Percentiles rank a stretch among this genome's conserved stretches.
These are phyloP conservation scores for Drosophila setosimentum DNA, from an alignment of 2,888 invertebrate species.

Conservation along the genomic window DNA sequence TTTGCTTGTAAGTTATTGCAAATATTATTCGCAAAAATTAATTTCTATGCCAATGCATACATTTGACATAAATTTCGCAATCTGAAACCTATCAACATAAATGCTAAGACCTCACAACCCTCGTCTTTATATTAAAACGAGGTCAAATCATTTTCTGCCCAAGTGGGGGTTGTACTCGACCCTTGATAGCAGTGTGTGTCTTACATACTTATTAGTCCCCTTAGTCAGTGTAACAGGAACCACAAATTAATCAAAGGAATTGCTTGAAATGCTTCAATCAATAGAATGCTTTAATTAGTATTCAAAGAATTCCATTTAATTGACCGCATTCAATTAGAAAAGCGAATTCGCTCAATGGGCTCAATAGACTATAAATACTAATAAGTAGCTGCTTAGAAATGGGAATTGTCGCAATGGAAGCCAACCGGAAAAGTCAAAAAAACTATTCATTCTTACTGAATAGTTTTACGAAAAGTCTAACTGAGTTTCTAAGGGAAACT, in stretches of 20 bases:
- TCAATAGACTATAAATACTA: constrained; percentile 18
- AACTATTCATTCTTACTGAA: constrained; percentile 31
- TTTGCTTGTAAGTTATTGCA: not conserved
- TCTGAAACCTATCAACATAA: not conserved
- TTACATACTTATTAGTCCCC: constrained; percentile 8
- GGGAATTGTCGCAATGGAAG: constrained; percentile 30
- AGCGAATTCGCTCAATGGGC: constrained; percentile 11
- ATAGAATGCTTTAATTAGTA: constrained; percentile 33
- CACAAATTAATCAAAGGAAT: constrained; percentile 47
- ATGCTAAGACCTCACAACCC: not conserved
- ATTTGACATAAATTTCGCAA: not conserved
- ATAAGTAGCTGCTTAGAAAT: not conserved
- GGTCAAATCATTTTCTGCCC: constrained; percentile 5
- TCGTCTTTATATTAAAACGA: not conserved
- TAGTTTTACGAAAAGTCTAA: constrained; percentile 57
- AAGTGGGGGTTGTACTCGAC: not conserved
- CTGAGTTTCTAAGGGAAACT: constrained; percentile 68
- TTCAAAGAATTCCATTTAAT: constrained; percentile 13
- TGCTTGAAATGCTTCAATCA: constrained; percentile 19
- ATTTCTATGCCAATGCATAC: not conserved
- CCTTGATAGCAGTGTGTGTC: not conserved
- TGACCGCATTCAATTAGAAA: constrained; percentile 32
- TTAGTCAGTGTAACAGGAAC: constrained; percentile 19
- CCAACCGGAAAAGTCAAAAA: constrained; percentile 11
- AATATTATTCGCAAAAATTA: not conserved